These are phyloP conservation scores for Eleginops maclovinus DNA, from an alignment of 2,113 vertebrate genomes.

Conservation along the genomic window DNA sequence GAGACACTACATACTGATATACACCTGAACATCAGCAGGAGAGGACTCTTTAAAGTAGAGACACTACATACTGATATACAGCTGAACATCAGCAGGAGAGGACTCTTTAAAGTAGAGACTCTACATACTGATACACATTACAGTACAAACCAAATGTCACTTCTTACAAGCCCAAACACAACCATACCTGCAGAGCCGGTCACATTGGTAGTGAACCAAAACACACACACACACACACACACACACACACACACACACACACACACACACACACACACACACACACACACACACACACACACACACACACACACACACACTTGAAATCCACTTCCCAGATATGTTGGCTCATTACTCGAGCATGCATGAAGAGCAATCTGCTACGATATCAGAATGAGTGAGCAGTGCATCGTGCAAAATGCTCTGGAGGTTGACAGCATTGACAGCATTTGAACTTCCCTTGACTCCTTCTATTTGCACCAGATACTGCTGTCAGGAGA, in stretches of 20 bases:
- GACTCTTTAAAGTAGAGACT: no score
- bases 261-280: not conserved
- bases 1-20: no score
- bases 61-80: no score
- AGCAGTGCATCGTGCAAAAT: not conserved
- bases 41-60: no score
- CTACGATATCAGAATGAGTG: constrained; percentile 13
- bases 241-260: not conserved
- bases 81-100: no score
- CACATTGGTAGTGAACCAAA: not conserved
- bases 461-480: no score
- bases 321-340: constrained; percentile 19
- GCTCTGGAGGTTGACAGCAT: no score
- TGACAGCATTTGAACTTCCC: no score
- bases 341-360: constrained; percentile 24
- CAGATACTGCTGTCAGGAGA: not conserved
- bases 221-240: not conserved
- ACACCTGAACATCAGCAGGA: no score
- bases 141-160: no score
- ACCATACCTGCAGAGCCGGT: no score
- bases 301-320: not conserved
- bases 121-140: no score
- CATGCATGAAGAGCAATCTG: constrained; percentile 10
- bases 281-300: not conserved
- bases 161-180: constrained; percentile 43